Conservation (phyloP, 1,140 invertebrate genomes). For the Plectrocnemia conspersa region DNA sequence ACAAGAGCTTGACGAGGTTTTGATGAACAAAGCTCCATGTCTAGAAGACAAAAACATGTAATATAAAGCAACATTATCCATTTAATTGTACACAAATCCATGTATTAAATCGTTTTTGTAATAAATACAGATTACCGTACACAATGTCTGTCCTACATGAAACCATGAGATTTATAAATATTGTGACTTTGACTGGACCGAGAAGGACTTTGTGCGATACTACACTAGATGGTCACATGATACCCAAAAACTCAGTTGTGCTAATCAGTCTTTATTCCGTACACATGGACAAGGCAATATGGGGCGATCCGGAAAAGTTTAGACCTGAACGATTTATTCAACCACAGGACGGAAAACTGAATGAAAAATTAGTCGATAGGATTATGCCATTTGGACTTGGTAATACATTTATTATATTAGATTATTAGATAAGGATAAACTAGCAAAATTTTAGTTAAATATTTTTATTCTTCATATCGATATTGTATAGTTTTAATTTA, state of each 20-base stretch:
- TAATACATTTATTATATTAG: conserved; percentile 36
- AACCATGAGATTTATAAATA: conserved; percentile 57
- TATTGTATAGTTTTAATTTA: too few species aligned
- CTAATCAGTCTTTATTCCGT: conserved; percentile 62
- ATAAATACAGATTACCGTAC: conserved; percentile 54
- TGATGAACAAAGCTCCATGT: conserved; percentile 50
- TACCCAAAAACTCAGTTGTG: conserved; percentile 63
- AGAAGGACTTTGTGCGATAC: conserved; percentile 58
- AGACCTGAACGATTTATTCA: conserved; percentile 62
- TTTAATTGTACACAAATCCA: conserved; percentile 18
- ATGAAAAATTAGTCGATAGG: conserved; percentile 46
- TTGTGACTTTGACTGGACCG: conserved; percentile 64
- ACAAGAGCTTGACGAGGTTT: conserved; percentile 57
- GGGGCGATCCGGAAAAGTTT: conserved; percentile 64
- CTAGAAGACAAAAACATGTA: conserved; percentile 43
- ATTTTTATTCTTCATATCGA: too few species aligned
- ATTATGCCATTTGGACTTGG: conserved; percentile 67
- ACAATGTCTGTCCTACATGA: conserved; percentile 63
- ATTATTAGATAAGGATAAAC: conserved; percentile 1
- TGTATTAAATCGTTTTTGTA: conserved; percentile 4
- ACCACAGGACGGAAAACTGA: conserved; percentile 46
- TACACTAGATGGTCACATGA: conserved; percentile 56
- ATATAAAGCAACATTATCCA: too few species aligned
- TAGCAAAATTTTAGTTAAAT: too few species aligned
- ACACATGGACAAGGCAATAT: conserved; percentile 58